Evolutionary conservation across 2,113 vertebrate genomes (phyloP), one percentile per base, ranked within the genome.

Genomic region (Triplophysa siluroides): DNA sequence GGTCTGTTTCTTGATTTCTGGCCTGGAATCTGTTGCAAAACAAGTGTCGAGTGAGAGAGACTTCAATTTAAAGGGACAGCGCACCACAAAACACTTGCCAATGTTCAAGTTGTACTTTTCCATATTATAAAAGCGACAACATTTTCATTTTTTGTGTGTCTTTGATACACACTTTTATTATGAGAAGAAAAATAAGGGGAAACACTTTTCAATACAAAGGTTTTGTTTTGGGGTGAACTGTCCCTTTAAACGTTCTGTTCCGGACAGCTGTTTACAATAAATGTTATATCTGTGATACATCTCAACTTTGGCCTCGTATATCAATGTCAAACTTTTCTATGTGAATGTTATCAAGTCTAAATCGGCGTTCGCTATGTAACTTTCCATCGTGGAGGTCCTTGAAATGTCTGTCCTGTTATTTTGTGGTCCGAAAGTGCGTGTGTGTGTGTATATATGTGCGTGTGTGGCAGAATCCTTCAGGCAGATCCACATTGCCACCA

Each of bases 11-110:
- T 19, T 75, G 92, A 86, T 91, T 92, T 95, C 93, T 96, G 94
- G 95, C 95, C 94, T 94, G 95, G 95, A 93, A 92, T 94, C 94
- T 95, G 93, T 91, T 92, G 92, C 63, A 24, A 76, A 54, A 81
- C 50, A 21, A 75, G 79, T 47, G 61, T 52, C 56, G 1, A 80
- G 60, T 43, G 38, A 72, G 52, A 38, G 50, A 65, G 78, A 63
- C 50, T 58, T 8, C 8, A 21, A 58, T 58, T 58, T 58, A 21
- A 58, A 58, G 54, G 54, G 19, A 58, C n/a, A 58, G 54, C n/a
- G 18, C 54, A 58, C 54, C 54, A 8, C n/a, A 21, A 58, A 58
- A 21, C n/a, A 2, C 1, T 16, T 8, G 18, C 18, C 14, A 8
- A 13, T 16, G 2, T 50, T 6, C 50, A 54, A 6, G 18, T 8